These are phyloP conservation scores for Hirtodrosophila confusa DNA, from an alignment of 2,888 invertebrate species.

Conservation along the genomic window DNA sequence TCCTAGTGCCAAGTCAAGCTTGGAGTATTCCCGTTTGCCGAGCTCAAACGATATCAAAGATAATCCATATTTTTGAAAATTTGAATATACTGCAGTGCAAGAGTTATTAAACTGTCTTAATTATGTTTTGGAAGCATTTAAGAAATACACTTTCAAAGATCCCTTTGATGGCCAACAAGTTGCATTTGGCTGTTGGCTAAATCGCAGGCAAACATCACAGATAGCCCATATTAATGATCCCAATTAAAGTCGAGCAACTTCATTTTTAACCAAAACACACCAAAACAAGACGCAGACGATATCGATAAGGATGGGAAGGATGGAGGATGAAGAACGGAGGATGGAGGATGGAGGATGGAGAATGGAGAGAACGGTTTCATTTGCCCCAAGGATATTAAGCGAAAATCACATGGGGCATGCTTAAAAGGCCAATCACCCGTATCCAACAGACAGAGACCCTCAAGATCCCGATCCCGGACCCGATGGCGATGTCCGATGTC, in stretches of 20 bases:
- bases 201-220: constrained; percentile 11
- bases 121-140: too few species aligned
- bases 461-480: constrained; percentile 26
- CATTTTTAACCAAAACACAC: constrained; percentile 32
- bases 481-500: constrained; percentile 19
- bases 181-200: constrained; percentile 5
- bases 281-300: constrained; percentile 17
- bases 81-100: too few species aligned
- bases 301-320: constrained; percentile 13
- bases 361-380: constrained; percentile 47
- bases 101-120: too few species aligned
- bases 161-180: constrained; percentile 1
- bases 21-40: too few species aligned
- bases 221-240: constrained; percentile 48
- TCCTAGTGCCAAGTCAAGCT: too few species aligned
- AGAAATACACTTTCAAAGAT: background rate
- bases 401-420: constrained; percentile 50
- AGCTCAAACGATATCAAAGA: too few species aligned
- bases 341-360: background rate
- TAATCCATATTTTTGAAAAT: too few species aligned
- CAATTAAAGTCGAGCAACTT: constrained; percentile 65
- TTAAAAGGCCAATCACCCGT: constrained; percentile 68
- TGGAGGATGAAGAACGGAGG: too few species aligned
- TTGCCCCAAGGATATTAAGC: constrained; percentile 66
- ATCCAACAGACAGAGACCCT: constrained; percentile 9